Evolutionary conservation across 2,888 invertebrate species (phyloP).

Genomic region (Ceraclea dissimilis): DNA sequence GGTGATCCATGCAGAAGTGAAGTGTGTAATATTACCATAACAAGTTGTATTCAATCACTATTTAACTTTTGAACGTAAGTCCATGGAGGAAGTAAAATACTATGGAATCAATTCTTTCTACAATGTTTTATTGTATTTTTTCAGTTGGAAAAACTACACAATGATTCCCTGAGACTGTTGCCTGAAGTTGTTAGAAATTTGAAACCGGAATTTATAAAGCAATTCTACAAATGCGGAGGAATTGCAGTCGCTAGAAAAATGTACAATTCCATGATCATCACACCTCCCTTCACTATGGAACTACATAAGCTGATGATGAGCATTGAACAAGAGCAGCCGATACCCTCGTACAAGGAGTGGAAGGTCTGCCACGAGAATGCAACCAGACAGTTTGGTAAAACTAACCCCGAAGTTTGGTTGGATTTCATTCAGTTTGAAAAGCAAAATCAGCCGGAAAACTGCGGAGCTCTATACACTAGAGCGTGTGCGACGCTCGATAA

Average conservation of each 20-base stretch:
- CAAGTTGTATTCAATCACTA: no score
- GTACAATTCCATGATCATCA: slow-evolving; percentile 52
- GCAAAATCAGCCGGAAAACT: slow-evolving; percentile 49
- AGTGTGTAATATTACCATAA: no score
- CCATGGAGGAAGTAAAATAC: no score
- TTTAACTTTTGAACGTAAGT: no score
- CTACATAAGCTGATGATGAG: slow-evolving; percentile 57
- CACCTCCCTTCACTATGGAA: slow-evolving; percentile 53
- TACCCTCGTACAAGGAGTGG: slow-evolving; percentile 42
- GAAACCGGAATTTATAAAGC: slow-evolving; percentile 55
- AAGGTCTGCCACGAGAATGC: slow-evolving; percentile 57
- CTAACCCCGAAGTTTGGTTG: slow-evolving; percentile 62
- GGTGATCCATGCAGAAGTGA: no score
- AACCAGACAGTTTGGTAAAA: slow-evolving; percentile 58
- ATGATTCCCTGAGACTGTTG: slow-evolving; percentile 43
- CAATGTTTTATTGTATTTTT: slow-evolving; percentile 28
- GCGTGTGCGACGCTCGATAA: slow-evolving; percentile 54
- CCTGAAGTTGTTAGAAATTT: slow-evolving; percentile 43
- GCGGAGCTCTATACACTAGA: slow-evolving; percentile 51
- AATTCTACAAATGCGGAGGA: slow-evolving; percentile 44
- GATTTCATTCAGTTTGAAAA: slow-evolving; percentile 65
- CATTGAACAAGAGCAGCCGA: slow-evolving; percentile 43
- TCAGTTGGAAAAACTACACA: slow-evolving; percentile 38
- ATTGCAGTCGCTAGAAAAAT: slow-evolving; percentile 52
- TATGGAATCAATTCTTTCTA: no score